These are phyloP conservation scores for Drosophila macrothrix DNA, from an alignment of 2,888 invertebrate genomes.

Conservation along the genomic window DNA sequence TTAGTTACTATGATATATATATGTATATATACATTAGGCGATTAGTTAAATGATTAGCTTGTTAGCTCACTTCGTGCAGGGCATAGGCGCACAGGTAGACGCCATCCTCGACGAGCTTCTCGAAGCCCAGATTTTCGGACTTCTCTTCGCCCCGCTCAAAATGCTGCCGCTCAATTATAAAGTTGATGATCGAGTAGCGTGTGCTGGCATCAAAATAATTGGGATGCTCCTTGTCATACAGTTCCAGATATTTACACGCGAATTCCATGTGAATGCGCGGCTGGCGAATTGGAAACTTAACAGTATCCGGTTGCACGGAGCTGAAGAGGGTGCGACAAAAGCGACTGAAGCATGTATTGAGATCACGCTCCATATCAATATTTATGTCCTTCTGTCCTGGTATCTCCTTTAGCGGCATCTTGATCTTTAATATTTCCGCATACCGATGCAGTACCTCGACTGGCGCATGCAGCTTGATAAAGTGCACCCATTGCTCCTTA, in stretches of 20 bases:
- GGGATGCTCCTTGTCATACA: slow-evolving; percentile 89
- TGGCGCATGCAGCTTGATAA: slow-evolving; percentile 91
- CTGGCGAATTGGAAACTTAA: slow-evolving; percentile 87
- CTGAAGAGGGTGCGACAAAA: slow-evolving; percentile 86
- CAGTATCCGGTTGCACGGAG: slow-evolving; percentile 87
- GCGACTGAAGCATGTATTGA: slow-evolving; percentile 85
- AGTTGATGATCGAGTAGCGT: slow-evolving; percentile 89
- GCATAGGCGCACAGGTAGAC: slow-evolving; percentile 91
- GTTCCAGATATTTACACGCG: slow-evolving; percentile 89
- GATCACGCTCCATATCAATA: slow-evolving; percentile 68
- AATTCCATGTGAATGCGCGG: slow-evolving; percentile 89
- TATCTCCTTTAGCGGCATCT: slow-evolving; percentile 90
- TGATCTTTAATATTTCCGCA: slow-evolving; percentile 91
- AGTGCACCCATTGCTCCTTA: slow-evolving; percentile 88
- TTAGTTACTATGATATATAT: background rate
- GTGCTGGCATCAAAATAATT: slow-evolving; percentile 89
- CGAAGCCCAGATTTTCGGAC: slow-evolving; percentile 87
- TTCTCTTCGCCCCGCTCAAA: slow-evolving; percentile 86
- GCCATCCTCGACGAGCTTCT: slow-evolving; percentile 88
- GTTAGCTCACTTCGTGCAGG: slow-evolving; percentile 89
- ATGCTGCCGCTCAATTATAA: slow-evolving; percentile 90
- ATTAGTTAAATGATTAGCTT: background rate
- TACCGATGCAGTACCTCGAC: slow-evolving; percentile 89
- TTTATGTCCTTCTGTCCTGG: slow-evolving; percentile 84
- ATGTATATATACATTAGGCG: background rate